These are phyloP conservation scores for Sebastes kiyomatsui DNA, from an alignment of 2,797 vertebrate species.

Conservation along the genomic window DNA sequence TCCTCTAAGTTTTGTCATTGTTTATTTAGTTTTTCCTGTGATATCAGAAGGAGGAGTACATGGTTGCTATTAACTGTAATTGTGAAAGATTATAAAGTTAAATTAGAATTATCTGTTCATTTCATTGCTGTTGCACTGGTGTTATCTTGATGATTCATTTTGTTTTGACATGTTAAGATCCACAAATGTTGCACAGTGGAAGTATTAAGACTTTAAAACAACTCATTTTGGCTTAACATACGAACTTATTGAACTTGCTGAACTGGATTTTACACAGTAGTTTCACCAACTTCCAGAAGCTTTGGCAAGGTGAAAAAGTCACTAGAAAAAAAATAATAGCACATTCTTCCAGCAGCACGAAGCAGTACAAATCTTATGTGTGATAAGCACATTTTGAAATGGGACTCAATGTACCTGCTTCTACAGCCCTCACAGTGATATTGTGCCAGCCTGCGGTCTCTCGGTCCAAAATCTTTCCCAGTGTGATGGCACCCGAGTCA, in stretches of 20 bases:
- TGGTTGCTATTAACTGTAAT: not conserved
- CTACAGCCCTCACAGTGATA: conserved; percentile 93
- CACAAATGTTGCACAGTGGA: not conserved
- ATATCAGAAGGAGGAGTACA: not conserved
- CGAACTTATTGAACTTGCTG: not conserved
- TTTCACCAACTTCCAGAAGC: not conserved
- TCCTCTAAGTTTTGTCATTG: not conserved
- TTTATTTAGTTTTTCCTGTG: not conserved
- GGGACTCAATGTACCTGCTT: conserved; percentile 86
- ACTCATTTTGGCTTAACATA: not conserved
- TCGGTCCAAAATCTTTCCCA: conserved; percentile 92
- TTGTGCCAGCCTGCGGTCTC: conserved; percentile 98
- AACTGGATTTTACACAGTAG: not conserved
- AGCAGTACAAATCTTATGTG: not conserved
- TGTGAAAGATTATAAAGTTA: not conserved
- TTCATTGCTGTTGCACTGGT: not conserved
- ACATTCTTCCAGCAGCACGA: not conserved
- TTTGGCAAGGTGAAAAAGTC: not conserved
- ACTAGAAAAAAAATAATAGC: not conserved
- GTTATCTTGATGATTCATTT: not conserved
- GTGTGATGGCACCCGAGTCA: conserved; percentile 90
- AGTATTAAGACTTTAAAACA: not conserved
- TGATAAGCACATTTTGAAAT: not conserved
- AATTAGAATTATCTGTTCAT: not conserved
- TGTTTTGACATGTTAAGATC: not conserved